Base-by-base conservation (phyloP, 1,140 invertebrate genomes). In the Trinorchestia longiramus region DNA sequence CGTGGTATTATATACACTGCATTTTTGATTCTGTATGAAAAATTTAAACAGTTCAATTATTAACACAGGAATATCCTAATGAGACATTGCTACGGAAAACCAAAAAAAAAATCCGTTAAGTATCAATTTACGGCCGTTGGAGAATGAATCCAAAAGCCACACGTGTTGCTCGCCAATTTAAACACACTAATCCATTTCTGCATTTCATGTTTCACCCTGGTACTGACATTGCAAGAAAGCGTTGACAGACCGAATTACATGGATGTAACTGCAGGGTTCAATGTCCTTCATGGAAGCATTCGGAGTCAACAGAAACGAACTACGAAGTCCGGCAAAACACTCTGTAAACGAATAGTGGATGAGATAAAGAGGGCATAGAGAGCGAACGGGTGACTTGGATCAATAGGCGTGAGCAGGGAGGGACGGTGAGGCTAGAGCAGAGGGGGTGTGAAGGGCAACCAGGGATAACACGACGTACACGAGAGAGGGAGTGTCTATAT, bases 401-500 rank as follows among this genome's bases (percentile, higher is more conserved):
- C 95, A 92, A 96, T 96, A 90, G 87, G 41, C 41, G n/a, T 43
- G 62, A 77, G 62, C 62, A 77, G 62, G 11, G 28, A 23, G 28
- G 62, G 62, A 28, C 8, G 62, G 28, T 15, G 15, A 36, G 28
- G 11, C 15, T 15, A 77, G 62, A 77, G 62, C 28, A 77, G 47
- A 53, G 62, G 62, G n/a, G 87, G 95, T 43, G 62, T 42, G 62
- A 45, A 57, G 87, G 95, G 87, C 40, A 96, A 57, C 28, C 23
- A 23, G 44, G 77, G 43, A 42, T 43, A 90, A 44, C 43, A 19
- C 43, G 95, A 91, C 87, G 57, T 42, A 47, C 47, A 96, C 41
- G 53, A 95, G 87, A 96, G 87, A 96, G 47, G 95, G 43, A 91
- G 87, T 28, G 44, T 41, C 95, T 95, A 94, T 88, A 62, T 44